phyloP scores from a whole-genome alignment of 2,888 invertebrate genomes.

The Cotesia congregata region DNA sequence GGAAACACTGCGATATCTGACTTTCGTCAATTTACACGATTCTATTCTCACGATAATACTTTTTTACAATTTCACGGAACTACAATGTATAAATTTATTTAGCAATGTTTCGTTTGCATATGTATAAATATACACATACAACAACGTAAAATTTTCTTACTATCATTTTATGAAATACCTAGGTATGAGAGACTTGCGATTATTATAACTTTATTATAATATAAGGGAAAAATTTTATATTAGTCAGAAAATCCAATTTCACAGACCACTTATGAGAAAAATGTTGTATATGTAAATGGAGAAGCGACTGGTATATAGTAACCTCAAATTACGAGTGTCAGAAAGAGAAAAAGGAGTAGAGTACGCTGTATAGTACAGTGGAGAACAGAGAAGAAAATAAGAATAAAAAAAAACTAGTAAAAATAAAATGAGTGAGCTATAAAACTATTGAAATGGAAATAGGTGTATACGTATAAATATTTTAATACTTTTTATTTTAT shows the following conservation, averaged over 20 bases:
- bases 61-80: neutral
- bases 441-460: conserved; percentile 1
- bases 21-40: neutral
- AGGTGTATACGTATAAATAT: neutral
- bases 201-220: conserved; percentile 1
- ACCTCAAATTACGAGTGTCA: neutral
- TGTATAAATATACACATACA: neutral
- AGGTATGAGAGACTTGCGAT: neutral
- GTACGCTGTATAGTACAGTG: too few species aligned
- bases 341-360: neutral
- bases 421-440: neutral
- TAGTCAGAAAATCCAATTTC: conserved; percentile 1
- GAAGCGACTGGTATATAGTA: neutral
- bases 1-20: neutral
- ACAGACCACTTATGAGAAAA: conserved; percentile 1
- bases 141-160: neutral
- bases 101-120: neutral
- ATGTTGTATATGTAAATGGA: conserved; percentile 1
- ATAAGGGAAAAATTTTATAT: neutral
- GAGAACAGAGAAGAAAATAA: too few species aligned
- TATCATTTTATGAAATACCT: neutral
- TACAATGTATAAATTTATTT: neutral
- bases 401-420: neutral
- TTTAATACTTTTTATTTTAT: neutral
- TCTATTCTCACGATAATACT: neutral